Evolutionary conservation across 2,888 invertebrate genomes (phyloP).

Genomic region (Iselma pallidipennis): DNA sequence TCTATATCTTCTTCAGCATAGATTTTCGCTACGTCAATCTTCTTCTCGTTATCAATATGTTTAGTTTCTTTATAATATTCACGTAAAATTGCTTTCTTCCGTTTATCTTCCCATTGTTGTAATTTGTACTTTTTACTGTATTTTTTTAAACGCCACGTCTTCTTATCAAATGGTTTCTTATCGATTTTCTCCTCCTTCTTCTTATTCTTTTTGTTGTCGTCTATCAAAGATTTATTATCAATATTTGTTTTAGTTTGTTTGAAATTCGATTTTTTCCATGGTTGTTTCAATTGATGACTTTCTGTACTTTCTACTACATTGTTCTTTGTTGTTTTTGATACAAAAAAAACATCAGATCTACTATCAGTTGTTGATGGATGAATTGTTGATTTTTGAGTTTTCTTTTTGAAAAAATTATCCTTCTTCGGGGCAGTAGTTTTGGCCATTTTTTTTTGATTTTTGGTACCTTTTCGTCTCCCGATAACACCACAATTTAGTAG

Average conservation of each 20-base stretch:
- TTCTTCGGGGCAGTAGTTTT: constrained; percentile 12
- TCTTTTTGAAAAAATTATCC: constrained; percentile 24
- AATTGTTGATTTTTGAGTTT: constrained; percentile 4
- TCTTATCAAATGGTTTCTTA: constrained; percentile 70
- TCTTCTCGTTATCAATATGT: constrained; percentile 44
- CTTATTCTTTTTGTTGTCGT: constrained; percentile 7
- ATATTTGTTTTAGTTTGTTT: constrained; percentile 1
- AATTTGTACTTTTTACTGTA: constrained; percentile 73
- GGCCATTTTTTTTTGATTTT: constrained; percentile 12
- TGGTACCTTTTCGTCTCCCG: not conserved
- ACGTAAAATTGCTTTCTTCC: constrained; percentile 62
- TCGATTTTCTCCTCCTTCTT: constrained; percentile 33
- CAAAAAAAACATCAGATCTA: not conserved
- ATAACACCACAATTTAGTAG: not conserved
- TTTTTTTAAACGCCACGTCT: constrained; percentile 66
- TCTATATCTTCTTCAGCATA: constrained; percentile 48
- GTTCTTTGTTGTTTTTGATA: not conserved
- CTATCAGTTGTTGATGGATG: no score
- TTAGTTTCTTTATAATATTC: constrained; percentile 64
- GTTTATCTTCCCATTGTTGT: constrained; percentile 68
- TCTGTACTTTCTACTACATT: not conserved
- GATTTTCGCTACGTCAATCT: constrained; percentile 59
- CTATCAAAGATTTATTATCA: no score
- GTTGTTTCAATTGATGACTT: constrained; percentile 2
- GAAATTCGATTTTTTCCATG: not conserved